Conservation (phyloP, 1,140 invertebrate species). For the Asobara japonica region DNA sequence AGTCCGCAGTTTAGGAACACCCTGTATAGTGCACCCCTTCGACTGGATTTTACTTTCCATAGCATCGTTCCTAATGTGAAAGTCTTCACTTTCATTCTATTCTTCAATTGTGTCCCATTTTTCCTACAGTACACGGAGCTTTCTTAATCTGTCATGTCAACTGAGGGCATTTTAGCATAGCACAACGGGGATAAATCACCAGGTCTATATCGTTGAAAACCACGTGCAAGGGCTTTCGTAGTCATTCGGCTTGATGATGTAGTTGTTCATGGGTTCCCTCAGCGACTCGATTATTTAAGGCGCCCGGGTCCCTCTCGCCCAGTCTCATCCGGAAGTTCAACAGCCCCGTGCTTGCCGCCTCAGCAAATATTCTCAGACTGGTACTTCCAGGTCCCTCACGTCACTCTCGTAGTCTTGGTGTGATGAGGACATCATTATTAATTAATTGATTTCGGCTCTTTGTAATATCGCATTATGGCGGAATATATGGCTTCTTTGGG, state of each 20-base stretch:
- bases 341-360: background rate
- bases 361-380: conserved; percentile 7
- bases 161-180: background rate
- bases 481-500: too few relatives aligned
- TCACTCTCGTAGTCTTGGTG: background rate
- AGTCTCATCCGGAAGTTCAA: background rate
- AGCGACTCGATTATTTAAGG: conserved; percentile 17
- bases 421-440: background rate
- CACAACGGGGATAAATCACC: background rate
- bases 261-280: background rate
- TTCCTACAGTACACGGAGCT: too few relatives aligned
- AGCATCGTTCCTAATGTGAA: too few relatives aligned
- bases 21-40: too few relatives aligned
- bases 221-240: background rate
- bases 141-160: background rate
- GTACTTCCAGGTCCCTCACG: background rate
- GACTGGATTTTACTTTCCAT: too few relatives aligned
- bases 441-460: background rate
- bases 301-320: background rate
- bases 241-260: conserved; percentile 4
- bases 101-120: too few relatives aligned
- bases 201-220: background rate
- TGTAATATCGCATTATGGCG: too few relatives aligned
- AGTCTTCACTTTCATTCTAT: too few relatives aligned
- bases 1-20: too few relatives aligned